Evolutionary conservation across 53 echinoderm and acorn worm species (phyloP), one percentile per base, ranked within the genome.

Genomic region (Arbacia lixula): DNA sequence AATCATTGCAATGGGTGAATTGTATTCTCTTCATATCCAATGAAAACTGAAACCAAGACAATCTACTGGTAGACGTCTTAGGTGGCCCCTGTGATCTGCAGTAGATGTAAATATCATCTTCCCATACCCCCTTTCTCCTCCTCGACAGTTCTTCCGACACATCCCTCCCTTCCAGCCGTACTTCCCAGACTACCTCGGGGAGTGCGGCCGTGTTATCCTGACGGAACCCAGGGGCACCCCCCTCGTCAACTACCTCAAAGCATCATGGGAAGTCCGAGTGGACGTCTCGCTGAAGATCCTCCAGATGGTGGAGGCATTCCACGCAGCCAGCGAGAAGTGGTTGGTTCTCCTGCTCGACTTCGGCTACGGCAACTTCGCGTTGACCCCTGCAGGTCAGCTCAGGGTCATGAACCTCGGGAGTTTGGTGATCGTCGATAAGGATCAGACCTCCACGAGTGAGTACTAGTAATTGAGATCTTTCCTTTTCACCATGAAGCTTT

Each of bases 171-270:
- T 92, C n/a, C 69, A 71, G 50, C 89, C 89, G 26, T 92, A 92
- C 58, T 91, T 96, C 30, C 93, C 84, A 9, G 80, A 83, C 16
- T 96, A 91, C 78, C 85, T 93, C 17, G 96, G 96, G 32, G 89
- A 91, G 43, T 96, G 96, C 50, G 96, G 96, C 42, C 91, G 93
- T 42, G 90, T 96, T 61, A 87, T 89, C 9, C 81, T 96, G 51
- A 83, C 91, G 3, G 87, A 91, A 49, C 84, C 89, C 22, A 89
- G 84, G 9, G 93, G 96, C 14, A 79, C 17, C 28, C 93, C 96
- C 5, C 87, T 96, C 25, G 64, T 66, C 29, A 68, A 89, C 29
- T 91, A 81, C 85, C 72, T 89, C 33, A 84, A 85, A 35, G 93
- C 91, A 40, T 53, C 89, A 2, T 96, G 95, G 96, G 87, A 93